Evolutionary conservation across 2,113 vertebrate species (phyloP).

Genomic region (Lamprologus sp.): DNA sequence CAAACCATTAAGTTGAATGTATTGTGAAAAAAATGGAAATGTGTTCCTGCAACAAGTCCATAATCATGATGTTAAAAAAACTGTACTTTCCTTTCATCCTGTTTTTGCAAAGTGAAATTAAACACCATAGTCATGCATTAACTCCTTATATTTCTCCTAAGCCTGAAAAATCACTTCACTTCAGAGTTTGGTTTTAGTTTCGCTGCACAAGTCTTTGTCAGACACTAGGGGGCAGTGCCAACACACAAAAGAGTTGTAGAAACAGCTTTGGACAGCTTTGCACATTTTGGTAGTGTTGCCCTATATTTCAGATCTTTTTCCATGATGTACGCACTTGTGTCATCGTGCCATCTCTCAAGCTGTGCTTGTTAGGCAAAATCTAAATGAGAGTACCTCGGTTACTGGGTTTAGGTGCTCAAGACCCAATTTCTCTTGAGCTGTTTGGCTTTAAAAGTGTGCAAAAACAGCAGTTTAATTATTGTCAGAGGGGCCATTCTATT

Average conservation of each 20-base stretch:
- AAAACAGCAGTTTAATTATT: not conserved
- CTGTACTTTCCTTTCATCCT: not conserved
- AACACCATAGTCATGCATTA: not conserved
- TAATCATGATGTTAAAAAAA: not conserved
- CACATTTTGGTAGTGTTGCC: not conserved
- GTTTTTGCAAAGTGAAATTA: conserved; percentile 25
- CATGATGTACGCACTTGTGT: conserved; percentile 7
- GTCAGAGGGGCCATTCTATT: not conserved
- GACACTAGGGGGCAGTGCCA: conserved; percentile 33
- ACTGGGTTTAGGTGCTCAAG: not conserved
- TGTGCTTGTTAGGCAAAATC: not conserved
- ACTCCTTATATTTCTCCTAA: not conserved
- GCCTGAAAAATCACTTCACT: not conserved
- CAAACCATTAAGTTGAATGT: not conserved
- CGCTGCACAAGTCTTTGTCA: not conserved
- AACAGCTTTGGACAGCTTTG: not conserved
- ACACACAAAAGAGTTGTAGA: not conserved
- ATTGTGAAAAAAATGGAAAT: not conserved
- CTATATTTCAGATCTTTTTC: not conserved
- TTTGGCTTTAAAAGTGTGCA: not conserved
- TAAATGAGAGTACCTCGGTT: not conserved
- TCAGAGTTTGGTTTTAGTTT: not conserved
- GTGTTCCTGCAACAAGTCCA: not conserved
- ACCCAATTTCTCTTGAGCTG: not conserved
- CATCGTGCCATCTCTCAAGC: not conserved